Evolutionary conservation across 2,113 vertebrate genomes (phyloP).

Genomic region (Zosterops hypoxanthus): DNA sequence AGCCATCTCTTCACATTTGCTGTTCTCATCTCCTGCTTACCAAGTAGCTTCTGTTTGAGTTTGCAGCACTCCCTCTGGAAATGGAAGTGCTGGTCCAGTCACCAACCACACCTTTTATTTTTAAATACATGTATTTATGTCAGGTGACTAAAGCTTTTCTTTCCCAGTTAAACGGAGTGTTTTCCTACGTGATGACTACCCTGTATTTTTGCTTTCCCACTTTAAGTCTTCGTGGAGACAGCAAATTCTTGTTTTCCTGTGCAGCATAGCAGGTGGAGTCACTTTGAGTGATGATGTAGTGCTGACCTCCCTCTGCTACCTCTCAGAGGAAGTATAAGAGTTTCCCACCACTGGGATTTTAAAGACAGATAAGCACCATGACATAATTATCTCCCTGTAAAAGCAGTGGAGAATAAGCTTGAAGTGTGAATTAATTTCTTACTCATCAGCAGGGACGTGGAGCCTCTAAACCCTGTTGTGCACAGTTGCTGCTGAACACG

Average conservation of each 20-base stretch:
- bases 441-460: not conserved
- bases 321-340: not conserved
- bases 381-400: not conserved
- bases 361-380: not conserved
- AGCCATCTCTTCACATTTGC: not conserved
- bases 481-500: not conserved
- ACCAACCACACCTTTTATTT: not conserved
- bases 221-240: not conserved
- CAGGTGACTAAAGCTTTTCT: conserved; percentile 13
- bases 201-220: not conserved
- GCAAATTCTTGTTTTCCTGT: not conserved
- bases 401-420: not conserved
- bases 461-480: not conserved
- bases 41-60: not conserved
- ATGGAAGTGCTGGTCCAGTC: not conserved
- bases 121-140: not conserved
- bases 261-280: not conserved
- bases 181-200: not conserved
- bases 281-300: not conserved
- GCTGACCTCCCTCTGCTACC: not conserved
- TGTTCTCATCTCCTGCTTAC: not conserved
- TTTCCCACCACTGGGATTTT: not conserved
- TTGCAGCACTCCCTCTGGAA: not conserved
- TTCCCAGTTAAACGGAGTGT: not conserved
- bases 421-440: conserved; percentile 25